Conservation (phyloP, 2,888 invertebrate genomes). For the Xestia xanthographa region DNA sequence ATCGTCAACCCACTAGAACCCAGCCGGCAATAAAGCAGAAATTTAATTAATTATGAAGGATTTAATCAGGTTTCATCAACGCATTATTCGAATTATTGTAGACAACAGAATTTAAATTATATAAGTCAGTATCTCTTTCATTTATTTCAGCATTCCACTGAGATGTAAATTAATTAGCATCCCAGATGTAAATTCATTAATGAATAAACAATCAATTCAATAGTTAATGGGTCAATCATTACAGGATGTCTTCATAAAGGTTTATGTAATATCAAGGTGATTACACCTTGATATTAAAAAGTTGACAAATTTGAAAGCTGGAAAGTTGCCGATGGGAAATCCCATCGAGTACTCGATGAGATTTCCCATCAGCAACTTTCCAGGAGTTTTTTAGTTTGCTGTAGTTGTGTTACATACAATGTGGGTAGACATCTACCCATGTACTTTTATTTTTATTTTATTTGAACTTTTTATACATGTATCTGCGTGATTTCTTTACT, state of each 20-base stretch:
- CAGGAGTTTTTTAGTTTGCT: neutral
- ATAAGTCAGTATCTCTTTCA: slow-evolving; percentile 38
- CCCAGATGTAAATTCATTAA: slow-evolving; percentile 3
- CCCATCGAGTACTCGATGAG: too few species aligned
- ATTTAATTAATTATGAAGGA: slow-evolving; percentile 59
- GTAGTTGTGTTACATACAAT: neutral
- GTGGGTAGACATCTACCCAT: neutral
- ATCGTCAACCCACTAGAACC: slow-evolving; percentile 13
- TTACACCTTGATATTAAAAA: too few species aligned
- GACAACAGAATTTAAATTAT: slow-evolving; percentile 52
- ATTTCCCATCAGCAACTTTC: neutral
- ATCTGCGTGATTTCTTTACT: neutral
- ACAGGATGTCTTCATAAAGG: neutral
- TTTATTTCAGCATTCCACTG: slow-evolving; percentile 25
- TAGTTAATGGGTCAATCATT: neutral
- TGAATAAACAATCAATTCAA: neutral
- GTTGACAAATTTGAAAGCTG: too few species aligned
- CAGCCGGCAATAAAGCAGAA: slow-evolving; percentile 39
- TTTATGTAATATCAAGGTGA: neutral
- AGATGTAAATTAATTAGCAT: slow-evolving; percentile 5
- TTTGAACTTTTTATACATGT: neutral
- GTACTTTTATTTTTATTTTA: too few species aligned
- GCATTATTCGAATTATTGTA: slow-evolving; percentile 51
- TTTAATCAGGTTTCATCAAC: slow-evolving; percentile 49
- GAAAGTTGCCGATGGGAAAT: too few species aligned